Evolutionary conservation across 2,888 invertebrate genomes (phyloP).

Genomic region (Yponomeuta plumbellus): DNA sequence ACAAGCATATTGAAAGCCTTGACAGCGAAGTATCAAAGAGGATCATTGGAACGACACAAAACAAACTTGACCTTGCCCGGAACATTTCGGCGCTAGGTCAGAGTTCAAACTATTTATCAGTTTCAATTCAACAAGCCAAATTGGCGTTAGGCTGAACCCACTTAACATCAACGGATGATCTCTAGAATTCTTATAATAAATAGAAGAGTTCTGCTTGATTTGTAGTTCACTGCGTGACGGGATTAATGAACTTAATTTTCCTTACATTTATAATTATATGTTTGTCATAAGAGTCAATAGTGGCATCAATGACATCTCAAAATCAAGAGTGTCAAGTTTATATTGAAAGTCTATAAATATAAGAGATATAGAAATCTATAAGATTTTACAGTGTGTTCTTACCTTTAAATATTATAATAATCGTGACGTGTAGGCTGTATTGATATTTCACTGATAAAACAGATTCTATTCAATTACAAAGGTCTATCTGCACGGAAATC

Average conservation of each 20-base stretch:
- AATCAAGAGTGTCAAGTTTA: no score
- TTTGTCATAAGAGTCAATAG: no score
- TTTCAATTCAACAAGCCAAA: slow-evolving; percentile 41
- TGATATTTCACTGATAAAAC: slow-evolving; percentile 12
- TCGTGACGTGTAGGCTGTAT: slow-evolving; percentile 13
- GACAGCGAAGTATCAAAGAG: slow-evolving; percentile 29
- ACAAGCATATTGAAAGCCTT: slow-evolving; percentile 9
- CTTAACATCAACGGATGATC: no score
- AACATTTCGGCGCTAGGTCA: slow-evolving; percentile 36
- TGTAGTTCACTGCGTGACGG: no score
- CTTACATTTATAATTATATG: no score
- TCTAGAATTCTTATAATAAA: no score
- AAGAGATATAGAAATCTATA: no score
- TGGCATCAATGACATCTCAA: no score
- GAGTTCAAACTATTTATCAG: slow-evolving; percentile 57
- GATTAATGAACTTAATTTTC: no score
- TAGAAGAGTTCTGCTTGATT: no score
- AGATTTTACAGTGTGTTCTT: no score
- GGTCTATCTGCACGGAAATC: neutral
- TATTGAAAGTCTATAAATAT: no score
- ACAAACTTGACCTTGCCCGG: slow-evolving; percentile 46
- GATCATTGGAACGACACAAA: slow-evolving; percentile 30
- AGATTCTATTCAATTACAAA: neutral
- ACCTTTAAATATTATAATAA: slow-evolving; percentile 15
- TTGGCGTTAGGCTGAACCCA: slow-evolving; percentile 28